phyloP scores from a whole-genome alignment of 2,797 vertebrate genomes.

The Parauchenoglanis punctatus region DNA sequence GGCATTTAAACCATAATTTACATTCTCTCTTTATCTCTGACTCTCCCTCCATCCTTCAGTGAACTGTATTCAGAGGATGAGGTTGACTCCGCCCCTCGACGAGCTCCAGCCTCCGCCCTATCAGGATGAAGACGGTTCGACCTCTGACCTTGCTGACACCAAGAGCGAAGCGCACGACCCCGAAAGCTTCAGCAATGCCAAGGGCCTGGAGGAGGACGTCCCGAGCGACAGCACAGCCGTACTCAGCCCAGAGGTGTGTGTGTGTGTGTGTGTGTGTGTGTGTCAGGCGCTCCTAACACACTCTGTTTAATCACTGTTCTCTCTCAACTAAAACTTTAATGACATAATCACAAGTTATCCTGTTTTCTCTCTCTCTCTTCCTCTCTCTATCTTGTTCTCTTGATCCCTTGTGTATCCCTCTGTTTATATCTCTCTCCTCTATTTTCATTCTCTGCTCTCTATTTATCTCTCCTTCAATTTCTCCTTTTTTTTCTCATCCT shows the following conservation, averaged over 20 bases:
- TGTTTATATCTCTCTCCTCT: neutral
- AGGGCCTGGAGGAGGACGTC: conserved; percentile 93
- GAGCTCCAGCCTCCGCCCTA: conserved; percentile 95
- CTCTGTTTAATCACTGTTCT: neutral
- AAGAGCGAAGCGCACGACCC: conserved; percentile 88
- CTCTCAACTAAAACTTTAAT: neutral
- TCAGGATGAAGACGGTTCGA: conserved; percentile 94
- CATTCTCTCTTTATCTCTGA: neutral
- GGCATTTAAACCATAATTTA: neutral
- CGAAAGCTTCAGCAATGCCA: conserved; percentile 87
- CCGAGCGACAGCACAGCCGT: conserved; percentile 96
- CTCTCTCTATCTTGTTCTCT: neutral
- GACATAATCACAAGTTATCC: conserved; percentile 19
- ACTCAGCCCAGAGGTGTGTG: conserved; percentile 89
- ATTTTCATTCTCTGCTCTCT: too few relatives aligned
- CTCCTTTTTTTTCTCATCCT: neutral
- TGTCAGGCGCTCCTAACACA: neutral
- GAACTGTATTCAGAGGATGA: conserved; percentile 97
- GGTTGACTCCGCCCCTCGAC: conserved; percentile 91
- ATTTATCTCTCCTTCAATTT: too few relatives aligned
- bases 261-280: neutral
- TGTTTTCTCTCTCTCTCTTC: neutral
- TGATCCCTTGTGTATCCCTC: neutral
- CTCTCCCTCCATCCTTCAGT: conserved; percentile 66
- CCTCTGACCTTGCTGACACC: conserved; percentile 89